Conservation (phyloP, 2,113 vertebrate species). For the Glaucidium brasilianum region DNA sequence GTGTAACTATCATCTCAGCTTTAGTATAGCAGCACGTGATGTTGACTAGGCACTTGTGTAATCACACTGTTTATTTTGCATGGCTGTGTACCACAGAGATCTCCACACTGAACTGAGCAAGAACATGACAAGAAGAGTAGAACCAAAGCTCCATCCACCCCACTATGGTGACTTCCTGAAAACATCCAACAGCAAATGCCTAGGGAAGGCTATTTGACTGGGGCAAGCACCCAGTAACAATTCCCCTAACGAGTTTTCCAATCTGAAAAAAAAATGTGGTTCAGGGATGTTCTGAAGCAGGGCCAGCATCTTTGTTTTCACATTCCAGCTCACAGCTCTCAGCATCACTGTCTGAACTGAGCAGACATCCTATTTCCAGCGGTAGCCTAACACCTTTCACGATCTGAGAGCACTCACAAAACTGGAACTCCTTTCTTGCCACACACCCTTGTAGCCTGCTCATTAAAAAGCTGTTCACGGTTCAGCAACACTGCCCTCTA, state of each 20-base stretch:
- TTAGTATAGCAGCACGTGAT: not conserved
- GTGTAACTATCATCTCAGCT: not conserved
- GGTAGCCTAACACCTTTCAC: not conserved
- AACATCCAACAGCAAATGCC: not conserved
- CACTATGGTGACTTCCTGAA: not conserved
- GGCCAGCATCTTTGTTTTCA: not conserved
- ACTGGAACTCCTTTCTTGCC: not conserved
- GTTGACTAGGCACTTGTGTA: not conserved
- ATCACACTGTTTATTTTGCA: not conserved
- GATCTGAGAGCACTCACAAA: not conserved
- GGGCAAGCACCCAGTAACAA: not conserved
- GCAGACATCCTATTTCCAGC: not conserved
- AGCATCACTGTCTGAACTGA: not conserved
- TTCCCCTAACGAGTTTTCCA: not conserved
- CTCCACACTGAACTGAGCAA: not conserved
- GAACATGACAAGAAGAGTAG: fast-evolving
- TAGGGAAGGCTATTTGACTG: not conserved
- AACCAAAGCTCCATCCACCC: not conserved
- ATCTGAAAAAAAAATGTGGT: fast-evolving
- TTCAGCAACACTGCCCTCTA: not conserved
- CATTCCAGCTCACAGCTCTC: not conserved
- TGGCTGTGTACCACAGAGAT: not conserved
- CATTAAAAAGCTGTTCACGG: not conserved
- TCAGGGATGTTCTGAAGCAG: not conserved
- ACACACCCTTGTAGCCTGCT: not conserved